Base-by-base conservation (phyloP, 1,140 invertebrate genomes). In the Trachymyrmex cornetzi region DNA sequence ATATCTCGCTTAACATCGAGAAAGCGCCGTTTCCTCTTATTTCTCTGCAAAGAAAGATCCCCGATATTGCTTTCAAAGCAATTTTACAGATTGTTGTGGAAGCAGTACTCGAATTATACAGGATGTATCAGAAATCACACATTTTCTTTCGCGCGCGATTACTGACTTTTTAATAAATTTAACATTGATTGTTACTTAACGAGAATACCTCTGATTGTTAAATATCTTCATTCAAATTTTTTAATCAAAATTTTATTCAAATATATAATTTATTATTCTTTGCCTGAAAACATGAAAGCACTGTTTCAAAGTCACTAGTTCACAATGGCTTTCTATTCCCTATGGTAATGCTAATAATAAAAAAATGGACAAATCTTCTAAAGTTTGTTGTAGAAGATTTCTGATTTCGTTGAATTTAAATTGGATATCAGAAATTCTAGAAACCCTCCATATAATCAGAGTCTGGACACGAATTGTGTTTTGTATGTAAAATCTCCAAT, bases 1-100 rank as follows among this genome's bases (percentile, higher is more conserved):
- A 24, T 77, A 77, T 79, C 77, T 24, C 24, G 59, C 27, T 66
- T 38, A 19, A n/a, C 12, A 66, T 79, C 77, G 44, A 79, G 61
- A 66, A 66, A 66, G 44, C 19, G 19, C 6, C 19, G 44, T 77
- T 50, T 12, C 3, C 44, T 27, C 19, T 64, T 50, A 66, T 66
- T 79, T 77, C 22, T 59, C 22, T 34, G 1, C 6, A 16, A 48
- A 30, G 38, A 27, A 77, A 44, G 34, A 66, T 79, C 19, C 53
- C 34, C 7, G 75, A 24, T 48, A 77, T 77, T 44, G 9, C 38
- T 44, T 77, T 77, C 19, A 64, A 30, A 64, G 24, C 24, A 77
- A 30, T 77, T 77, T 44, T 2, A 19, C 59, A 24, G 11, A 48
- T 79, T 66, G 14, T 16, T 30, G 19, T 19, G 11, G 2, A n/a